Base-by-base conservation (phyloP, 2,113 vertebrate species). In the Triplophysa siluroides region DNA sequence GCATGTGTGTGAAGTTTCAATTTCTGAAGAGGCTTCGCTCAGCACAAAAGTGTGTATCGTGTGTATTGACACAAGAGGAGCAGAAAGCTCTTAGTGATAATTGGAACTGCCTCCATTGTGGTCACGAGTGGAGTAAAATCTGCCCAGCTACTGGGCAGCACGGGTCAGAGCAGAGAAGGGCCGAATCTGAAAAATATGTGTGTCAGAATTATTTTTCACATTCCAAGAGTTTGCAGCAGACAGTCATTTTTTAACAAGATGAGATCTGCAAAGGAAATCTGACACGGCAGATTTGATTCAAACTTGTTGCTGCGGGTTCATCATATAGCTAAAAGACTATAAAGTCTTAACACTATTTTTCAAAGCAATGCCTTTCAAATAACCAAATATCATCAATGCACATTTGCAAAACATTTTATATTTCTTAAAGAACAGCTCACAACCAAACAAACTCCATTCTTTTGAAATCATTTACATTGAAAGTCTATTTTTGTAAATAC, bases 41-140 rank as follows among this genome's bases (percentile, higher is more conserved):
- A 82, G 62, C 78, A 85, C 71, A 58, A 83, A 84, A 78, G 33
- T 60, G 66, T 79, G 66, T 67, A 76, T 79, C 56, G 71, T 24
- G 38, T 38, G 68, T 88, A 89, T 91, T 80, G 86, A 91, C 83
- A 85, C 78, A 58, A 81, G 67, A 80, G 80, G 78, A 87, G 68
- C 21, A 82, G 79, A 87, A 89, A 90, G 88, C 90, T 91, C 83
- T 91, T 85, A 90, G 87, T 80, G 56, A 66, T 82, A 86, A 92
- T 91, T 90, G 80, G 61, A 86, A 56, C 64, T 68, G 26, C 29
- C 43, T 69, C 62, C 58, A 73, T 79, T 67, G 64, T 54, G 62
- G 45, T 41, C 41, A 47, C 52, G 23, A 24, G 38, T 74, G 16
- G 47, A 24, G 26, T 21, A n/a, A 79, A 66, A 62, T 86, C 79